Base-by-base conservation (phyloP, 2,888 invertebrate genomes). In the Andrena flavipes region DNA sequence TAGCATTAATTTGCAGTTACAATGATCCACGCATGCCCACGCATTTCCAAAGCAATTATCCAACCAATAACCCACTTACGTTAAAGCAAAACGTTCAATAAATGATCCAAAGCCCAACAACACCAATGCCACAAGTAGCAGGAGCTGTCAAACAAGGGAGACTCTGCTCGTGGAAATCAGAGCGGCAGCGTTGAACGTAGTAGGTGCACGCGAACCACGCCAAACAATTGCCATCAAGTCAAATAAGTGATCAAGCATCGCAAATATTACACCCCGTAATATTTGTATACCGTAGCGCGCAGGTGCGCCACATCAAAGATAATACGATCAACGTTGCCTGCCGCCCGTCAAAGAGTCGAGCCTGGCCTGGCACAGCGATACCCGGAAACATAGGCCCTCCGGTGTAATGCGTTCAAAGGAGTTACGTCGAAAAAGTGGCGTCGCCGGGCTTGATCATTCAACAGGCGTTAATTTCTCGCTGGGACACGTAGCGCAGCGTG, bases 401-500 rank as follows among this genome's bases (percentile, higher is more conserved):
- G 23, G 20, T 7, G 51, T 30, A 59, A 75, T 26, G 13, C 13
- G 16, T 56, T 30, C 56, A 64, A 26, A 35, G 42, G 59, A 48
- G 56, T 51, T 33, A 23, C 35, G 64, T 13, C 10, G 67, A 56
- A 64, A 51, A 54, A 63, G 7, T 26, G 13, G n/a, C 54, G 5
- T 10, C 2, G n/a, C 33, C 20, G 63, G 59, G 63, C 75, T 80
- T 80, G 82, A 81, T 88, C 85, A 78, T 65, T 84, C 76, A 81
- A 70, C 74, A 48, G 74, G 76, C 78, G 82, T 84, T 87, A 81
- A 85, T 88, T 88, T 63, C 80, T 29, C 77, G 56, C 80, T 65
- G 76, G 83, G 67, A 82, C 88, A 78, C 84, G 88, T 86, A 80
- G 51, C 2, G 23, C 33, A 20, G 62, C 26, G 16, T 59, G 74